These are phyloP conservation scores for Pseudocheirus occidentalis DNA, from an alignment of 2,797 vertebrate species.

Conservation along the genomic window DNA sequence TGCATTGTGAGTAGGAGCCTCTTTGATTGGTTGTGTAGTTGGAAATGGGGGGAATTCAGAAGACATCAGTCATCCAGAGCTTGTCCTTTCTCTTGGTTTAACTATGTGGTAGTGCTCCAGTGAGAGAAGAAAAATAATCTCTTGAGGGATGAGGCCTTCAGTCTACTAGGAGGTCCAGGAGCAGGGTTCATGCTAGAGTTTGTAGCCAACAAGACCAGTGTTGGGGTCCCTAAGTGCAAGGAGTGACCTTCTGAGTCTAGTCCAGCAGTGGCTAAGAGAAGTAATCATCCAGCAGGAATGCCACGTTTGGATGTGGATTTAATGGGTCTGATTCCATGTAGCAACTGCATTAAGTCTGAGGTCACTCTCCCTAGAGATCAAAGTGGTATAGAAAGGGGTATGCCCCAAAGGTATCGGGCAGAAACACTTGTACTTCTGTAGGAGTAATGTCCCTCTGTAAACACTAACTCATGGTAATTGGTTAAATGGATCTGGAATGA, in stretches of 20 bases:
- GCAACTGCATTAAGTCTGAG: background rate
- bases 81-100: background rate
- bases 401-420: background rate
- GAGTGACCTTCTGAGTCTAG: background rate
- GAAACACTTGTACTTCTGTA: background rate
- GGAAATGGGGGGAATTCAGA: background rate
- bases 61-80: background rate
- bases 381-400: background rate
- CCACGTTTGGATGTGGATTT: background rate
- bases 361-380: background rate
- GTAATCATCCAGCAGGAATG: background rate
- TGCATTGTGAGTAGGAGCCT: background rate
- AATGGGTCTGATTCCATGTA: background rate
- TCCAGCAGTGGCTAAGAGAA: background rate
- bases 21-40: background rate
- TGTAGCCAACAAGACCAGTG: background rate
- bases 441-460: background rate
- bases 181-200: background rate
- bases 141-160: background rate
- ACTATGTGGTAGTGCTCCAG: background rate
- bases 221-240: background rate
- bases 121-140: background rate
- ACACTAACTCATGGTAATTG: background rate
- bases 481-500: background rate
- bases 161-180: background rate